These are phyloP conservation scores for Lycaena phlaeas DNA, from an alignment of 2,888 invertebrate species.

Conservation along the genomic window DNA sequence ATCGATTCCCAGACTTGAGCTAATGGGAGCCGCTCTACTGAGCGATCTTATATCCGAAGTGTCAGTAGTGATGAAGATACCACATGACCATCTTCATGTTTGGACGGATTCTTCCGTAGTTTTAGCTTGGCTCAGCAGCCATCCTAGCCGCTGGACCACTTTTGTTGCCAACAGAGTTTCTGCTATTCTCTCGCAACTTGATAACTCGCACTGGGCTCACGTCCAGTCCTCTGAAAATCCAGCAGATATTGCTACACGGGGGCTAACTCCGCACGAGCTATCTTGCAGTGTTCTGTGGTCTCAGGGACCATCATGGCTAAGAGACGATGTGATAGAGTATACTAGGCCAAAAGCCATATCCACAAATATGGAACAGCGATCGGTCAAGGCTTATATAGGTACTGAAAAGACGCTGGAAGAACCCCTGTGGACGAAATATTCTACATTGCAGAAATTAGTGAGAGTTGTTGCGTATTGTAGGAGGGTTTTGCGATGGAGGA, in stretches of 20 bases:
- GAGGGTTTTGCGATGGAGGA: background rate
- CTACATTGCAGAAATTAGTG: background rate
- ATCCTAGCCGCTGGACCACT: slow-evolving; percentile 17
- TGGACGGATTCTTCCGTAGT: slow-evolving; percentile 10
- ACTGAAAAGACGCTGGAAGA: background rate
- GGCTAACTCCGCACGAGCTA: background rate
- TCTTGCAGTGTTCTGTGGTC: background rate
- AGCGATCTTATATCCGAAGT: slow-evolving; percentile 8
- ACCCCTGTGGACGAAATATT: background rate
- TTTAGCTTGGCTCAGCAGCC: slow-evolving; percentile 11
- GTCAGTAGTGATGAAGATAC: slow-evolving; percentile 7
- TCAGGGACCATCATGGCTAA: background rate
- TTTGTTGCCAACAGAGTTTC: slow-evolving; percentile 17
- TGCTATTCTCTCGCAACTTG: slow-evolving; percentile 17
- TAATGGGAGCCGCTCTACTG: slow-evolving; percentile 2
- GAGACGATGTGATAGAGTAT: background rate
- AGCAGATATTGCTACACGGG: slow-evolving; percentile 17
- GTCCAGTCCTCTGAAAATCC: slow-evolving; percentile 21
- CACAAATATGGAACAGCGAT: background rate
- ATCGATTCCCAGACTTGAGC: slow-evolving; percentile 8
- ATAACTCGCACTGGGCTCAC: slow-evolving; percentile 12
- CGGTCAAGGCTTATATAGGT: background rate
- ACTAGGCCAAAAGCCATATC: background rate
- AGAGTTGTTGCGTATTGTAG: background rate
- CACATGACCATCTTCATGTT: slow-evolving; percentile 8